A percentile compares a stretch with the other conserved stretches of the same genome.
phyloP scores from a whole-genome alignment of 2,113 vertebrate species.

The Nibea coibor region DNA sequence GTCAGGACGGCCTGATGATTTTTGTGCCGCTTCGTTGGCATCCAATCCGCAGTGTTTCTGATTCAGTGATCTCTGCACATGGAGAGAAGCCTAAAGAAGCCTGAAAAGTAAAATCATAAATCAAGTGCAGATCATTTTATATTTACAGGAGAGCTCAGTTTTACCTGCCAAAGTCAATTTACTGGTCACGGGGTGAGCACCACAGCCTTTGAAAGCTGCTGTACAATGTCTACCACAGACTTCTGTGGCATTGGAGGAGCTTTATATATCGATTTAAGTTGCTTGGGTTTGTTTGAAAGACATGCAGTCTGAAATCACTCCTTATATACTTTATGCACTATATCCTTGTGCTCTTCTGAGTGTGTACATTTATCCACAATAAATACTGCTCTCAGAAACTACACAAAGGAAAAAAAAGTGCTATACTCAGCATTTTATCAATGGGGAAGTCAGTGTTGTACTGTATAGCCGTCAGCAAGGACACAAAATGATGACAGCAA shows the following conservation, averaged over 20 bases:
- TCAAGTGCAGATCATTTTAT: slow-evolving; percentile 21
- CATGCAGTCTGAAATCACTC: background rate
- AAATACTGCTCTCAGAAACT: background rate
- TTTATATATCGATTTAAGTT: background rate
- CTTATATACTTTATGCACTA: background rate
- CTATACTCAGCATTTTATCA: too few species aligned
- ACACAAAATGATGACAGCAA: background rate
- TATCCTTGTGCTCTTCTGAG: background rate
- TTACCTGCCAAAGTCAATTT: slow-evolving; percentile 14
- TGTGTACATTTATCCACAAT: background rate
- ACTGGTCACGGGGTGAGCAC: background rate
- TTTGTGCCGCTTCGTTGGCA: slow-evolving; percentile 28
- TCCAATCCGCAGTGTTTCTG: slow-evolving; percentile 39
- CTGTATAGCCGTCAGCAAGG: too few species aligned
- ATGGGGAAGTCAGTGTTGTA: too few species aligned
- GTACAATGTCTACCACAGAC: slow-evolving; percentile 3
- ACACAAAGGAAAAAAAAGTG: too few species aligned
- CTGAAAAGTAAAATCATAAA: slow-evolving; percentile 32
- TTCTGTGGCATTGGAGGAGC: background rate
- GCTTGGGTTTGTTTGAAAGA: background rate
- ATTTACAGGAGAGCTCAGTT: slow-evolving; percentile 36
- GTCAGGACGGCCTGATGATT: slow-evolving; percentile 14
- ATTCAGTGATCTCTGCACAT: slow-evolving; percentile 35
- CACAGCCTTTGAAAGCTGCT: slow-evolving; percentile 34
- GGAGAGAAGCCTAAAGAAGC: slow-evolving; percentile 5